Base-by-base conservation (phyloP, 1,140 invertebrate genomes). In the Psilanteris sp. region DNA sequence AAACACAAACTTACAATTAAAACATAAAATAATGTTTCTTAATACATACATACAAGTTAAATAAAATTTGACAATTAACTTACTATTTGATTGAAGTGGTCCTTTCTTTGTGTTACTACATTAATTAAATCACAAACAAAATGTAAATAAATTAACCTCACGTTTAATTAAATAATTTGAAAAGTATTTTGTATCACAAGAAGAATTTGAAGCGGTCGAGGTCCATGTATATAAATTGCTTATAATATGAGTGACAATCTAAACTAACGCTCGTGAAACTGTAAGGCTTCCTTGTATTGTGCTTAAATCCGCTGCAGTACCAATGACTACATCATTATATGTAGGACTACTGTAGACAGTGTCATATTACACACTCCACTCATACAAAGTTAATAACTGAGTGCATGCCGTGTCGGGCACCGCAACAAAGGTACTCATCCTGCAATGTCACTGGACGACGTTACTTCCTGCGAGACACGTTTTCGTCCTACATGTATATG, bases 361-460 rank as follows among this genome's bases (percentile, higher is more conserved):
- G 59, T 79, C 68, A 67, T 32, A 73, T 75, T 79, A 71, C 77
- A 68, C 57, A 62, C 67, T 66, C 59, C 7, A 31, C 20, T 52
- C 55, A 57, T 57, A 44, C 61, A 79, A 71, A 77, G 70, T 79
- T 79, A 79, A 79, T 79, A 79, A 77, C 73, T 79, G 55, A 64
- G 72, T 16, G 31, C 54, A 48, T 70, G 55, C 41, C 68, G 43
- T 71, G 62, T 74, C 72, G 67, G 14, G 50, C 20, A 32, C 70
- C 50, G 43, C 70, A 61, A 77, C 70, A 80, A 77, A 80, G 66
- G 68, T 68, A 64, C 64, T 71, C 41, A 29, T 66, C 39, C 54
- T 57, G 34, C 39, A 5, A 55, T 61, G 54, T 61, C 66, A 64
- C 44, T 75, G 68, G 61, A 66, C 70, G 29, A 37, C 54, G 10